A percentile compares a stretch with the other conserved stretches of the same genome.
These are phyloP conservation scores for Hypsopygia costalis DNA, from an alignment of 2,888 invertebrate species.

Conservation along the genomic window DNA sequence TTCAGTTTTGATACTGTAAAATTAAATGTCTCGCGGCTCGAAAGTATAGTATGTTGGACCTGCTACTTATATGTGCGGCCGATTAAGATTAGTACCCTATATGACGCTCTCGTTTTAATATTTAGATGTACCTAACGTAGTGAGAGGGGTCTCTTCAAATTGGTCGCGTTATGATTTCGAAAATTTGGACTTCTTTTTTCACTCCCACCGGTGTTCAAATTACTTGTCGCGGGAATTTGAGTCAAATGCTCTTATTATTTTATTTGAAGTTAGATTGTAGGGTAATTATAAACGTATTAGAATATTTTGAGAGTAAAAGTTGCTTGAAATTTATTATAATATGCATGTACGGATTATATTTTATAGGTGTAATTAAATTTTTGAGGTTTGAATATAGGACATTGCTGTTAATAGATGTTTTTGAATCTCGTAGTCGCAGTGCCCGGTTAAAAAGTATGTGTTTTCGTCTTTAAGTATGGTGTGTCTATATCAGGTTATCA, in stretches of 20 bases:
- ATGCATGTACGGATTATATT: no score
- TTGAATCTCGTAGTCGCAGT: no score
- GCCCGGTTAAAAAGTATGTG: no score
- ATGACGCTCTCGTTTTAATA: not conserved
- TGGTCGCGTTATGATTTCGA: not conserved
- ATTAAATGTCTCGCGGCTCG: not conserved
- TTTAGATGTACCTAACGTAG: not conserved
- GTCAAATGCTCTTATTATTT: not conserved
- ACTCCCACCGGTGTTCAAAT: not conserved
- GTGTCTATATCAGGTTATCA: no score
- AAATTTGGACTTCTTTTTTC: conserved; percentile 6
- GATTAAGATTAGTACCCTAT: not conserved
- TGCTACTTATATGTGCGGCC: not conserved
- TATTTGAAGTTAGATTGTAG: no score
- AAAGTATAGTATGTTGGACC: not conserved
- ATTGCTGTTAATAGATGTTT: no score
- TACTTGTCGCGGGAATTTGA: not conserved
- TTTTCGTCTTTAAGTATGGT: no score
- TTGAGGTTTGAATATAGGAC: no score
- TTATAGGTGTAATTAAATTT: no score
- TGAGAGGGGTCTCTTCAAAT: conserved; percentile 1
- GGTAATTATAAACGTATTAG: no score
- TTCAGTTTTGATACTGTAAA: not conserved
- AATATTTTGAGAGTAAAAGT: no score
- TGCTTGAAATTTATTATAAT: no score